phyloP scores from a whole-genome alignment of 1,140 invertebrate genomes.

The Tetranychus cinnabarinus region DNA sequence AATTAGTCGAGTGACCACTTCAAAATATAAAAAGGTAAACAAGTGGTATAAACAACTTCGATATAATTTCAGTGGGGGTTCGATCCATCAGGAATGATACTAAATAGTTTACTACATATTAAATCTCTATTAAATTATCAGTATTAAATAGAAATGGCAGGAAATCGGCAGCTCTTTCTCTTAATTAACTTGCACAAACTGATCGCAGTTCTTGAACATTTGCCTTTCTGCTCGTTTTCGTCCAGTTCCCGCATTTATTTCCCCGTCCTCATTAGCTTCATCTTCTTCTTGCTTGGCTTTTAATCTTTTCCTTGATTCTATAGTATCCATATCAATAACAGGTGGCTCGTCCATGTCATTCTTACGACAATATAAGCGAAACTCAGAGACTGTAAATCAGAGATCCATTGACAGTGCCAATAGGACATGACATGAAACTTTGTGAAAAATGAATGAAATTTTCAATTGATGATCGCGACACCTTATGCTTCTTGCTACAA shows the following conservation, averaged over 20 bases:
- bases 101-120: too few species aligned
- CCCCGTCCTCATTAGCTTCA: constrained; percentile 5
- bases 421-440: constrained; percentile 93
- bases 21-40: too few species aligned
- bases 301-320: constrained; percentile 13
- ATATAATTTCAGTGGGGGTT: too few species aligned
- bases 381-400: constrained; percentile 76
- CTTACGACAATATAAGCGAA: constrained; percentile 78
- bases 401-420: constrained; percentile 95
- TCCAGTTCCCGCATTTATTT: constrained; percentile 10
- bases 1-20: too few species aligned
- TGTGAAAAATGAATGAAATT: constrained; percentile 24
- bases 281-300: constrained; percentile 6
- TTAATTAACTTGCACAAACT: too few species aligned
- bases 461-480: too few species aligned
- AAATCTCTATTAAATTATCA: too few species aligned
- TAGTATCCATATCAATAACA: constrained; percentile 52
- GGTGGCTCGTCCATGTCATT: constrained; percentile 97
- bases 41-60: too few species aligned
- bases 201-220: not conserved
- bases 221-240: constrained; percentile 10
- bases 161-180: too few species aligned
- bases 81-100: too few species aligned
- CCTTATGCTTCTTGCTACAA: too few species aligned
- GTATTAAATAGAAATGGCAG: too few species aligned